These are phyloP conservation scores for Ashinkailepas kermadecensis DNA, from an alignment of 2,888 invertebrate genomes.

Conservation along the genomic window DNA sequence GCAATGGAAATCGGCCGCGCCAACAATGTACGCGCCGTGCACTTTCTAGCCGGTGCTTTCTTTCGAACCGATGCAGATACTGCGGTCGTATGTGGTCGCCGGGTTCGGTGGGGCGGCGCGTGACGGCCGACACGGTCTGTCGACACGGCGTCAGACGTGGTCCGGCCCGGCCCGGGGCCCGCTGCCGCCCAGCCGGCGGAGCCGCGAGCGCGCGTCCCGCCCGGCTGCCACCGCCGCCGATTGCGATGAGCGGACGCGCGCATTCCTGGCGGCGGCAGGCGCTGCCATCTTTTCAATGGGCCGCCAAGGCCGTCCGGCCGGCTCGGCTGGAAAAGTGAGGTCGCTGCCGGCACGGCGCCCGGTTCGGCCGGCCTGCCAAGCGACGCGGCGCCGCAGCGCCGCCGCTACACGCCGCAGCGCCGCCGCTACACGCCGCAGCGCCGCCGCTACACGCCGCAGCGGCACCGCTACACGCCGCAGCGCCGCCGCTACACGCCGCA, in stretches of 20 bases:
- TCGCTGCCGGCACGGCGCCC: neutral
- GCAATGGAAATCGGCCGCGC: too few species aligned
- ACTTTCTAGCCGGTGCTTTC: too few species aligned
- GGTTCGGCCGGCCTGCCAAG: neutral
- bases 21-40: too few species aligned
- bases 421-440: neutral
- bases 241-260: neutral
- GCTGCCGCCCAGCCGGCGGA: neutral
- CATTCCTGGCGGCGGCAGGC: neutral
- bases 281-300: conserved; percentile 19
- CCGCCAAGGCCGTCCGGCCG: conserved; percentile 17
- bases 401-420: too few species aligned
- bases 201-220: neutral
- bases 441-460: neutral
- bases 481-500: neutral
- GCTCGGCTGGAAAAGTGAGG: conserved; percentile 8
- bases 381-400: too few species aligned
- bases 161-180: neutral
- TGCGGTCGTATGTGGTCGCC: too few species aligned
- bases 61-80: too few species aligned
- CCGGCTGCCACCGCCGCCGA: neutral
- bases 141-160: too few species aligned
- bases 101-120: too few species aligned
- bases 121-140: too few species aligned
- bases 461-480: too few species aligned